Base-by-base conservation (phyloP, 2,113 vertebrate genomes). In the Pipa parva region DNA sequence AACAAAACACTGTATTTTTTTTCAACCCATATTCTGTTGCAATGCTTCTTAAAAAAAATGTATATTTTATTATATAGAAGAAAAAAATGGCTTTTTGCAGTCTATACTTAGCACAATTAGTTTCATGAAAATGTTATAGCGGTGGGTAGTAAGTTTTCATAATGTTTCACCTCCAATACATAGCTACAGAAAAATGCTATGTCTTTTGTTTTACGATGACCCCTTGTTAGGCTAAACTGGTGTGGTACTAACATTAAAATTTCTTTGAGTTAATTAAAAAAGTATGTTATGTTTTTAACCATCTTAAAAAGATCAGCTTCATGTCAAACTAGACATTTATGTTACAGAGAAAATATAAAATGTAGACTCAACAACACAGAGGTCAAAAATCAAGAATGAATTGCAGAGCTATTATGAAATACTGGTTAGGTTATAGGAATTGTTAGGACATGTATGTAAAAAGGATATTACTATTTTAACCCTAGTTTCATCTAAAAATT, bases 11-110 rank as follows among this genome's bases (percentile, higher is more conserved):
- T 42, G 17, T 6, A n/a, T n/a, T 42, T n/a, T 39, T 42, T 42
- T 63, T 49, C 20, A 42, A 56, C 52, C 63, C 51, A 45, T 55
- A 21, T 55, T 64, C 33, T 33, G 37, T 37, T 27, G 49, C n/a
- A n/a, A n/a, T n/a, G n/a, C 6, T 42, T 42, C 39, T 42, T 12
- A 15, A 15, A 42, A 15, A 6, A 42, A 2, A 15, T 12, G n/a
- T n/a, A n/a, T 15, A n/a, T 15, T 7, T 42, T 42, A 42, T 42
- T 42, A 42, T 42, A 42, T n/a, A 15, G 12, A n/a, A n/a, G 39
- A 9, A 36, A 15, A 42, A 3, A 5, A 42, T 42, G 11, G n/a
- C n/a, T 42, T 13, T 42, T 42, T n/a, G 15, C 37, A n/a, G 5
- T 6, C 39, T 42, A 15, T 18, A 42, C 15, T 42, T 17, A 42